A percentile compares a stretch with the other conserved stretches of the same genome.
Conservation (phyloP, 2,797 vertebrate species). For the Botia kubotai region DNA sequence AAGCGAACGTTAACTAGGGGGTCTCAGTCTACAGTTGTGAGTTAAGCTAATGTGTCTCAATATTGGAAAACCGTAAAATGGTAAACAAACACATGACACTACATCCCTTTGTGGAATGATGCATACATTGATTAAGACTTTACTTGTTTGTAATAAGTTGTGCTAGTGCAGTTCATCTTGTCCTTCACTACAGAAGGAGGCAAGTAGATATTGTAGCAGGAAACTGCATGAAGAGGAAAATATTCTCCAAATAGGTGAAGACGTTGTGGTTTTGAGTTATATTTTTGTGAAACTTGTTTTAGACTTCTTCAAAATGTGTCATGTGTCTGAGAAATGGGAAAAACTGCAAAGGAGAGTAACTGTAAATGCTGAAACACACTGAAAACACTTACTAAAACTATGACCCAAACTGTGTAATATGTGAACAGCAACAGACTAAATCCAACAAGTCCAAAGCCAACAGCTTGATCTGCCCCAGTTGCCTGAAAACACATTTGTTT, state of each 20-base stretch:
- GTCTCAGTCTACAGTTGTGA: background rate
- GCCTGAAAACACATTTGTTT: conserved; percentile 75
- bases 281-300: too few relatives aligned
- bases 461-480: conserved; percentile 86
- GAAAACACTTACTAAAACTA: conserved; percentile 84
- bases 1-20: background rate
- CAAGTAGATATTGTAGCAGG: too few relatives aligned
- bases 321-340: too few relatives aligned
- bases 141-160: too few relatives aligned
- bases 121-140: background rate
- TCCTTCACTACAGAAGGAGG: too few relatives aligned
- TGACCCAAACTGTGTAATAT: conserved; percentile 95
- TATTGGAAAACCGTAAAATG: background rate
- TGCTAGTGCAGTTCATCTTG: too few relatives aligned
- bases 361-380: background rate
- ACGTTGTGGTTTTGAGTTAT: too few relatives aligned
- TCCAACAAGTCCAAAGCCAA: conserved; percentile 89
- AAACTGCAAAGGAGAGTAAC: too few relatives aligned
- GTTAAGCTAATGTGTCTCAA: background rate
- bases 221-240: too few relatives aligned
- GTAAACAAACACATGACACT: background rate
- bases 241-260: too few relatives aligned
- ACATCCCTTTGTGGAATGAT: background rate
- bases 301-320: too few relatives aligned
- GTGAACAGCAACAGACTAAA: conserved; percentile 88